A percentile compares a stretch with the other conserved stretches of the same genome.
Evolutionary conservation across 2,888 invertebrate genomes (phyloP).

Genomic region (Operophtera brumata): DNA sequence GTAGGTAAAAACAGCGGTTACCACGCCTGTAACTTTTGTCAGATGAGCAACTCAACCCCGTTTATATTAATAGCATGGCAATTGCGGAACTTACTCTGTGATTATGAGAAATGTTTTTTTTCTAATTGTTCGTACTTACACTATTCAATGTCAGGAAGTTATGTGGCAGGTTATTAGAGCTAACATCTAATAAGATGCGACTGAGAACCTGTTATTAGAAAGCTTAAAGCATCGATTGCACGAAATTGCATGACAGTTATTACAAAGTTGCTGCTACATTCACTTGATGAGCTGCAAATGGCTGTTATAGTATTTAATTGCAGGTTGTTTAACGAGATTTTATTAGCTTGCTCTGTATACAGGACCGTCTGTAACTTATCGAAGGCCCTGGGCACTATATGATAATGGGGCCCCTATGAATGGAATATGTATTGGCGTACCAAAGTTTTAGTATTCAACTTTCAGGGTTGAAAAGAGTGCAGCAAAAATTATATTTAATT

Average conservation of each 20-base stretch:
- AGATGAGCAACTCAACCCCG: not conserved
- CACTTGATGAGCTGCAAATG: slow-evolving; percentile 3
- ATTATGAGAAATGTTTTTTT: slow-evolving; percentile 26
- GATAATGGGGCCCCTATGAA: too few species aligned
- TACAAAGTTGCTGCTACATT: slow-evolving; percentile 6
- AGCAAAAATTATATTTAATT: too few species aligned
- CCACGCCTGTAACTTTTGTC: not conserved
- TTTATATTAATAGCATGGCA: not conserved
- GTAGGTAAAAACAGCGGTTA: too few species aligned
- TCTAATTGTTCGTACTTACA: slow-evolving; percentile 38
- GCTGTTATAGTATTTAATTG: not conserved
- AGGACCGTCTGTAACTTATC: too few species aligned
- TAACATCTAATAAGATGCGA: slow-evolving; percentile 39
- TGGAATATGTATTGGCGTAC: too few species aligned
- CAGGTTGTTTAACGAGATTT: too few species aligned
- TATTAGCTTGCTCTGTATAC: too few species aligned
- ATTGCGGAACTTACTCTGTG: not conserved
- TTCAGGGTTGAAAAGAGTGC: too few species aligned
- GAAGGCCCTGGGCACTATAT: too few species aligned
- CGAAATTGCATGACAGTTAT: slow-evolving; percentile 32
- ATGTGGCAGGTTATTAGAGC: slow-evolving; percentile 37
- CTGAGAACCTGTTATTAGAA: slow-evolving; percentile 43
- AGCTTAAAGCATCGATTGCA: slow-evolving; percentile 36
- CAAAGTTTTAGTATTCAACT: too few species aligned
- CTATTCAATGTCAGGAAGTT: slow-evolving; percentile 49